These are phyloP conservation scores for Hyposmocoma kahamanoa DNA, from an alignment of 1,140 invertebrate genomes.

Conservation along the genomic window DNA sequence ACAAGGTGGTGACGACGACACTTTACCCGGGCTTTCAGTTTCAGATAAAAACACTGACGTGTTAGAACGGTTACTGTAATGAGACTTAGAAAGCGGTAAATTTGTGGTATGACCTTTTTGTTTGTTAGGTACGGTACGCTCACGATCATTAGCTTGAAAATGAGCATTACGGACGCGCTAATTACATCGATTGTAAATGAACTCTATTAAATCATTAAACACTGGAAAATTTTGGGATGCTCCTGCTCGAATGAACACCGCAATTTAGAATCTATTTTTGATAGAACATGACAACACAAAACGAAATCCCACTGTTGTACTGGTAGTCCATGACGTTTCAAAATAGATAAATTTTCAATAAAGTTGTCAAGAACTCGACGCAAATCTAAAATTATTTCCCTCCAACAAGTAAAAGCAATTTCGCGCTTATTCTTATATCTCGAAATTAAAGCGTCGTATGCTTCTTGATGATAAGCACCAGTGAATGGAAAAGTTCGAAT, in stretches of 20 bases:
- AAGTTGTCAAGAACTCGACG: neutral
- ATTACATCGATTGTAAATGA: neutral
- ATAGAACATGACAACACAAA: neutral
- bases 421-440: neutral
- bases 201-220: neutral
- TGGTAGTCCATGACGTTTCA: neutral
- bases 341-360: constrained; percentile 2
- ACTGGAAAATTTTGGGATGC: neutral
- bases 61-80: neutral
- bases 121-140: neutral
- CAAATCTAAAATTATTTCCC: neutral
- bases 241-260: neutral
- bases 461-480: neutral
- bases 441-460: neutral
- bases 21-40: no score
- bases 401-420: neutral
- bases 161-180: neutral
- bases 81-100: neutral
- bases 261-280: neutral
- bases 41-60: neutral
- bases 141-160: neutral
- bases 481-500: neutral
- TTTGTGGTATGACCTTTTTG: neutral
- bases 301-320: constrained; percentile 2
- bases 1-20: no score